Percentiles rank a stretch among this genome's conserved stretches.
Conservation (phyloP, 2,888 invertebrate species). For the Hypercompe scribonia region DNA sequence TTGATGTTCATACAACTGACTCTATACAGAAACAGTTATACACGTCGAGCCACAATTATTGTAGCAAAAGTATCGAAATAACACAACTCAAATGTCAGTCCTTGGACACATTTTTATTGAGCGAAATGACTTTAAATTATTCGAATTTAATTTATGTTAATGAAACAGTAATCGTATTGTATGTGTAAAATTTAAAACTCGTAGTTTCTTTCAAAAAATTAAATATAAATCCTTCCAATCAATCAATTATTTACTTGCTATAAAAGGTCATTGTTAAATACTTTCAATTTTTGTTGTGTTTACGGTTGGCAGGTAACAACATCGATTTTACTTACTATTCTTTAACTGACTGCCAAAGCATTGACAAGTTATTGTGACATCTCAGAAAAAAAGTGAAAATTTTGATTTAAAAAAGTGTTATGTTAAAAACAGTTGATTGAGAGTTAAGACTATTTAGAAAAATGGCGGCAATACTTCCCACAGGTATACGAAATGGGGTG, state of each 20-base stretch:
- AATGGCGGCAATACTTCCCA: slow-evolving; percentile 78
- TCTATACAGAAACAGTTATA: too few species aligned
- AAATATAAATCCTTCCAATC: slow-evolving; percentile 20
- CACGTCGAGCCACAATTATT: too few species aligned
- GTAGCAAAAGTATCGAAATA: background rate
- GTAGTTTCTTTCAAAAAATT: slow-evolving; percentile 25
- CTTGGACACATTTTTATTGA: background rate
- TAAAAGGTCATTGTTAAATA: slow-evolving; percentile 36
- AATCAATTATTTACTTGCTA: slow-evolving; percentile 34
- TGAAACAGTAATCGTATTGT: background rate
- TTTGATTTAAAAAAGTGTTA: slow-evolving; percentile 18
- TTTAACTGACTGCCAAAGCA: slow-evolving; percentile 30
- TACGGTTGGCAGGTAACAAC: slow-evolving; percentile 79
- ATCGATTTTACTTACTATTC: slow-evolving; percentile 70
- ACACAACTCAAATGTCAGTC: background rate
- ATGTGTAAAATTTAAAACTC: background rate
- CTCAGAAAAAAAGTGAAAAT: slow-evolving; percentile 1
- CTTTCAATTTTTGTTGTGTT: slow-evolving; percentile 57
- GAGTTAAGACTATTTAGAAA: slow-evolving; percentile 23
- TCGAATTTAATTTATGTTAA: background rate
- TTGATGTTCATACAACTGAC: too few species aligned
- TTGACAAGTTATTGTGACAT: slow-evolving; percentile 19
- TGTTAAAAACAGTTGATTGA: slow-evolving; percentile 28
- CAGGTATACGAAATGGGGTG: slow-evolving; percentile 75
- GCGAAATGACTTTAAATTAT: background rate